Evolutionary conservation across 2,797 vertebrate genomes (phyloP).

Genomic region (Rachycentron canadum): DNA sequence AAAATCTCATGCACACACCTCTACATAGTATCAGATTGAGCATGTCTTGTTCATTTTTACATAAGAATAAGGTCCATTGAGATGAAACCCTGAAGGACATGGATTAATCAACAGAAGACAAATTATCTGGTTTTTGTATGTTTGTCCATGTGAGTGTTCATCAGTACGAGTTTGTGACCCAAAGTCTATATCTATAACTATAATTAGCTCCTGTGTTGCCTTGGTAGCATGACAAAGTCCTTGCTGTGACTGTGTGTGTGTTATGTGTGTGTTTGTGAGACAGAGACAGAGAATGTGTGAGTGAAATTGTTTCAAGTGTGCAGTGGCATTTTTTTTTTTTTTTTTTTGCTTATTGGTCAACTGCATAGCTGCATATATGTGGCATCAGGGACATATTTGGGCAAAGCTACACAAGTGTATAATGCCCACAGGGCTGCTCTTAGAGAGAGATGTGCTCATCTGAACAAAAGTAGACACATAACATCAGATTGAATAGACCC

Average conservation of each 20-base stretch:
- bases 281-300: slow-evolving; percentile 22
- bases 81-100: slow-evolving; percentile 13
- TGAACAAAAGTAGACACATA: not conserved
- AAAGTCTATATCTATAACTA: slow-evolving; percentile 70
- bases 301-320: slow-evolving; percentile 44
- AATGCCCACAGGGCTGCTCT: slow-evolving; percentile 13
- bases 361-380: slow-evolving; percentile 10
- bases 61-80: slow-evolving; percentile 13
- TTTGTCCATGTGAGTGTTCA: slow-evolving; percentile 49
- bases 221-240: slow-evolving; percentile 71
- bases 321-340: slow-evolving; percentile 54
- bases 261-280: slow-evolving; percentile 25
- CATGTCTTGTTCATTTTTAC: slow-evolving; percentile 29
- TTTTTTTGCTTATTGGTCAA: slow-evolving; percentile 17
- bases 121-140: slow-evolving; percentile 35
- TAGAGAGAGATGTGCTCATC: not conserved
- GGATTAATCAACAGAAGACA: slow-evolving; percentile 43
- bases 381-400: slow-evolving; percentile 18
- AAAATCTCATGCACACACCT: not conserved
- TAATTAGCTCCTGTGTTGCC: slow-evolving; percentile 80
- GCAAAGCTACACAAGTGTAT: slow-evolving; percentile 25
- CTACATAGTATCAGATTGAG: slow-evolving; percentile 10
- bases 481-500: not conserved
- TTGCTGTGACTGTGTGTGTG: slow-evolving; percentile 34
- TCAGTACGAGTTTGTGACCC: slow-evolving; percentile 54